phyloP scores from a whole-genome alignment of 2,113 vertebrate species.

The Catharus fuscescens region DNA sequence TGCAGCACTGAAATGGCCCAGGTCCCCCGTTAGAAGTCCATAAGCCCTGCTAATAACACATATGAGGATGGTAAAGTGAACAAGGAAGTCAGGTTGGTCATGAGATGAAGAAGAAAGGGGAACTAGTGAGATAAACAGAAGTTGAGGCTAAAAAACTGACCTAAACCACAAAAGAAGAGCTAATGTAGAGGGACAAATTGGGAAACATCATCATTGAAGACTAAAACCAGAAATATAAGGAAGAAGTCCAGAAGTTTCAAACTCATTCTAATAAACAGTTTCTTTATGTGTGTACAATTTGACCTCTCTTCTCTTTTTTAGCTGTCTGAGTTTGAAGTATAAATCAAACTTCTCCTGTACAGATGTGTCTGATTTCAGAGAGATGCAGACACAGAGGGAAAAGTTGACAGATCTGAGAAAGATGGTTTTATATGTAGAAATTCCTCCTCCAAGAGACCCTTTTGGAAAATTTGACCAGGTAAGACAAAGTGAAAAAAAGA shows the following conservation, averaged over 20 bases:
- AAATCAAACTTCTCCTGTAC: background rate
- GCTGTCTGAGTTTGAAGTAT: background rate
- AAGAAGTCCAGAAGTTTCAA: background rate
- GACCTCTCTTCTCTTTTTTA: background rate
- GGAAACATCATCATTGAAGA: background rate
- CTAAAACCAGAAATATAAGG: background rate
- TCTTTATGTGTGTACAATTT: background rate
- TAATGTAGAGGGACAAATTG: background rate
- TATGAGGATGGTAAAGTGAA: background rate
- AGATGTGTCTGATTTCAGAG: background rate
- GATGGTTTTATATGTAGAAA: accelerated
- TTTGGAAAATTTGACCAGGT: background rate
- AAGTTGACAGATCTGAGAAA: background rate
- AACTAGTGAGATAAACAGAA: background rate
- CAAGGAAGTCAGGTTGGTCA: background rate
- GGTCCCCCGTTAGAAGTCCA: background rate
- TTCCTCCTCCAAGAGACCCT: accelerated
- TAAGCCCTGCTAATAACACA: background rate
- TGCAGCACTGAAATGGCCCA: background rate
- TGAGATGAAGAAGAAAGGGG: background rate
- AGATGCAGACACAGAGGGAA: background rate
- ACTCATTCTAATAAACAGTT: background rate
- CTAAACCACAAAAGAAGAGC: background rate
- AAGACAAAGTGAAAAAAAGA: background rate
- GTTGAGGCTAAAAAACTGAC: background rate